These are phyloP conservation scores for Myiozetetes cayanensis DNA, from an alignment of 2,113 vertebrate genomes.

Conservation along the genomic window DNA sequence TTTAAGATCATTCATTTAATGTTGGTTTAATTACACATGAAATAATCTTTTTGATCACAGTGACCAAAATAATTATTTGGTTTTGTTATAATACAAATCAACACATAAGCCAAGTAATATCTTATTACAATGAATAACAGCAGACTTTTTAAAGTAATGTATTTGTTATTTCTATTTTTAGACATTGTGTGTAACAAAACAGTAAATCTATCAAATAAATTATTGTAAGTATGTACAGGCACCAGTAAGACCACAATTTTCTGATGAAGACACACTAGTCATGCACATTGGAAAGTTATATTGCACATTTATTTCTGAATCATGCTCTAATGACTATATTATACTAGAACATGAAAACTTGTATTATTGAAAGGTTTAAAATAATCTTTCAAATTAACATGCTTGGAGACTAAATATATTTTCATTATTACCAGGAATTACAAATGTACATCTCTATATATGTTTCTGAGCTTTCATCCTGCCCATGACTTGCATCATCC, in stretches of 20 bases:
- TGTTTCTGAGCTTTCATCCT: background rate
- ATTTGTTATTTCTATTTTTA: background rate
- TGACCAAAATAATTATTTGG: background rate
- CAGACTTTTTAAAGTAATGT: background rate
- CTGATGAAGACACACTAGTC: background rate
- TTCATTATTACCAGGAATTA: background rate
- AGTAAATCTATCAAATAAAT: background rate
- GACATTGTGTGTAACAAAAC: background rate
- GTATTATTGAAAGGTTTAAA: background rate
- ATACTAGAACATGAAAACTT: background rate
- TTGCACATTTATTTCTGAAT: background rate
- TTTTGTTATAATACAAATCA: background rate
- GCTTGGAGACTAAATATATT: background rate
- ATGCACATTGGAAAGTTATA: background rate
- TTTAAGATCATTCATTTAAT: background rate
- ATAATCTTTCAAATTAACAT: background rate
- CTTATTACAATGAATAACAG: background rate
- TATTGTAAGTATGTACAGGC: background rate
- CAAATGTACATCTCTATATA: background rate
- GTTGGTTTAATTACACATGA: background rate
- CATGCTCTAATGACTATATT: background rate
- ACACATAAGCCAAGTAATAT: background rate
- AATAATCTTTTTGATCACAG: background rate
- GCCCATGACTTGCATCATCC: background rate
- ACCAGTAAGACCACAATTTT: background rate